Base-by-base conservation (phyloP, 2,797 vertebrate genomes). In the Pseudocheirus occidentalis region DNA sequence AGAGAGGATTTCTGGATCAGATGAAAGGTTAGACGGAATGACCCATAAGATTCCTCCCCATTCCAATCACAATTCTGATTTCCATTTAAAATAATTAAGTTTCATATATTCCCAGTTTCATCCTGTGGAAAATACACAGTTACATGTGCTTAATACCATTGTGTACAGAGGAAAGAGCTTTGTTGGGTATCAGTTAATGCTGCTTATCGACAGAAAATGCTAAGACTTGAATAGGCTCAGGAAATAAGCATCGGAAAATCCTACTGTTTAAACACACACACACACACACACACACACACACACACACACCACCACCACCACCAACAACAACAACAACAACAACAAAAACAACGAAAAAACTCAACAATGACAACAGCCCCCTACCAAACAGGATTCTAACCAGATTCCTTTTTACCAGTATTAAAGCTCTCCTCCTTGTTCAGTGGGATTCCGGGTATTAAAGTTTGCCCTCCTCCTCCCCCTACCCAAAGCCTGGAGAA, bases 211-310 rank as follows among this genome's bases (percentile, higher is more conserved):
- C 16, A 40, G 18, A 81, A 81, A 90, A 94, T 94, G 91, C 81
- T 95, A 95, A 95, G 66, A 40, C 66, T 81, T 81, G n/a, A 94
- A 92, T 16, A 92, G 5, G 16, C 46, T 93, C 92, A 93, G 92
- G 66, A 95, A 96, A 93, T 87, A 95, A 95, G 92, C 55, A 95
- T 24, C n/a, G 92, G 90, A 81, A 24, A 92, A 94, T 54, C 24
- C 3, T 54, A 96, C 62, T 46, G 66, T 53, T 89, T 29, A 94
- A 96, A 95, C 21, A 46, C 66, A 40, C n/a, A 73, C 14, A 40
- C 66, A 21, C 34, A n/a, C 62, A 66, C 1, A 31, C 58, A 62
- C 58, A 62, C 58, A 59, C 10, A 62, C 31, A 34, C 29, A 34
- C 59, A 34, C 16, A 34, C 31, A 62, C 31, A n/a, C n/a, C 31